These are phyloP conservation scores for Psix sp. DNA, from an alignment of 1,140 invertebrate species.

Conservation along the genomic window DNA sequence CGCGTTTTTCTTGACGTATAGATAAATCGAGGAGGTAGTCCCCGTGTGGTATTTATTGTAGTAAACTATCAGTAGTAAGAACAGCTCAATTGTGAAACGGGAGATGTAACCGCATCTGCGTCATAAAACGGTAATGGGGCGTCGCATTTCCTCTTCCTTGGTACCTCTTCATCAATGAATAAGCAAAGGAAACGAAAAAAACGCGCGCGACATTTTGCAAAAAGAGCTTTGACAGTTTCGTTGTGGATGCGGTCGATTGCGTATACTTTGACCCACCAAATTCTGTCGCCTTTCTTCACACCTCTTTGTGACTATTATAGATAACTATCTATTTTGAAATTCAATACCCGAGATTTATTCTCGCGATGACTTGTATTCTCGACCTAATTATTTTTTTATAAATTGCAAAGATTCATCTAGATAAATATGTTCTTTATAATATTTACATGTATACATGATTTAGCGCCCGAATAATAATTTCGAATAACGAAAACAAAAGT, in stretches of 20 bases:
- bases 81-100: constrained; percentile 75
- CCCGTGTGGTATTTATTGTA: constrained; percentile 68
- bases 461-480: no score
- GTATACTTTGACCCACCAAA: no score
- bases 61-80: constrained; percentile 73
- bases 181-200: constrained; percentile 66
- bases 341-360: constrained; percentile 2
- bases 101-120: constrained; percentile 75
- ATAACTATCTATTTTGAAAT: constrained; percentile 37
- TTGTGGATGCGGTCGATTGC: constrained; percentile 47
- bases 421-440: no score
- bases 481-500: not conserved
- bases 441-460: no score
- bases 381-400: not conserved
- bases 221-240: constrained; percentile 49
- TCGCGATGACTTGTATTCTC: not conserved
- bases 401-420: not conserved
- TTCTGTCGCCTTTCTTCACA: constrained; percentile 18
- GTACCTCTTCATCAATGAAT: constrained; percentile 31
- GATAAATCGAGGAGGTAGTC: constrained; percentile 62
- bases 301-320: not conserved
- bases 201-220: constrained; percentile 59
- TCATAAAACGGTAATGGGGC: constrained; percentile 77
- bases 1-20: constrained; percentile 22
- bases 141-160: constrained; percentile 73